Base-by-base conservation (phyloP, 2,113 vertebrate species). In the Galeopterus variegatus region DNA sequence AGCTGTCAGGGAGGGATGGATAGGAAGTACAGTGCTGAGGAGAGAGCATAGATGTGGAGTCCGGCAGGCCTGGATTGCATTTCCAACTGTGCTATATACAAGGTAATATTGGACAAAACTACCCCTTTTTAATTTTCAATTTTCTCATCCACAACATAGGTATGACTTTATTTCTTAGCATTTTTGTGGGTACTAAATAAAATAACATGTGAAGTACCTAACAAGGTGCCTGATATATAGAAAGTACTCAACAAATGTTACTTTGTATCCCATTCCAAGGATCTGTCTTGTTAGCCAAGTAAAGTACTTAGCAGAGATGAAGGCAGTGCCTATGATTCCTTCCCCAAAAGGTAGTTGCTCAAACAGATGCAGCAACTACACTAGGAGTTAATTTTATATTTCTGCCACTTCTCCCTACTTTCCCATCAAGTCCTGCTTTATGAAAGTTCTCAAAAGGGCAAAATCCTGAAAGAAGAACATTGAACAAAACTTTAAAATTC, bases 381-480 rank as follows among this genome's bases (percentile, higher is more conserved):
- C 24, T 14, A 73, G 14, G 62, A 93, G 36, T 58, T 95, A 41
- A 54, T 86, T 90, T 87, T 90, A 65, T 33, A 18, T 48, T 60
- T 87, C 28, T 89, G 48, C 17, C 45, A 75, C 8, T 73, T 33
- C 79, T 95, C n/a, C 54, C 19, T 85, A 85, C 60, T 77, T 24
- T n/a, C 19, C 48, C 21, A 81, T 50, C 50, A 93, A 45, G 18
- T 33, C 28, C 2, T 24, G 23, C 64, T 60, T 92, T 54, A 87
- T 52, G 5, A 1, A 58, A 18, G 24, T 69, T 21, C 41, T 41
- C 17, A 17, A 83, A 69, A 72, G 18, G 60, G 7, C 5, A 93
- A 97, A 83, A 52, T 94, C 9, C 13, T 52, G 15, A 87, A 73
- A 62, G 65, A 31, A 85, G 95, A 90, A 24, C 36, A 94, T 18